phyloP scores from a whole-genome alignment of 2,797 vertebrate genomes.

The Trematomus bernacchii region DNA sequence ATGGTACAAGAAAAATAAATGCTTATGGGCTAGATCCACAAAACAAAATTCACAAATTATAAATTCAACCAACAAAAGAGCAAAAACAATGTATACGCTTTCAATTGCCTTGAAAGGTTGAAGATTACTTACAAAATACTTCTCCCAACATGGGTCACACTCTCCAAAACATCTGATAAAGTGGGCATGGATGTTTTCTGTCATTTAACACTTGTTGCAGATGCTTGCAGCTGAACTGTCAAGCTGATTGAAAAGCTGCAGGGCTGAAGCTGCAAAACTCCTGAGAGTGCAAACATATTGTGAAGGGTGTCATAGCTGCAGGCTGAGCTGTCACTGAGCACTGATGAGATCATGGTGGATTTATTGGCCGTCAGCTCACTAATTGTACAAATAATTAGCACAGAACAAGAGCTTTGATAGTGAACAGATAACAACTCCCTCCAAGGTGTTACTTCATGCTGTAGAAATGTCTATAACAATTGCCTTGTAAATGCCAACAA shows the following conservation, averaged over 20 bases:
- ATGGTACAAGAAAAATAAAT: neutral
- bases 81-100: neutral
- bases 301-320: neutral
- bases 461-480: neutral
- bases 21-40: neutral
- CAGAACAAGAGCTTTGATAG: neutral
- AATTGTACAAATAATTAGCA: neutral
- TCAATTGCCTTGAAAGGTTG: neutral
- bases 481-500: neutral
- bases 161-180: slow-evolving; percentile 22
- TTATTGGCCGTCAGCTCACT: slow-evolving; percentile 1
- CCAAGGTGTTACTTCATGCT: slow-evolving; percentile 5
- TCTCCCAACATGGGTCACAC: neutral
- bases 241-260: neutral
- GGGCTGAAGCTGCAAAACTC: slow-evolving; percentile 19
- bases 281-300: neutral
- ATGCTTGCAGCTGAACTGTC: slow-evolving; percentile 28
- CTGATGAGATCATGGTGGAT: neutral
- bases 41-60: neutral
- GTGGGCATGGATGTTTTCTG: slow-evolving; percentile 18
- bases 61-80: neutral
- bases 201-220: neutral
- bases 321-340: slow-evolving; percentile 28
- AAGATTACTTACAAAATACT: neutral
- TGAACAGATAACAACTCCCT: neutral